Evolutionary conservation across 2,113 vertebrate species (phyloP).

Genomic region (Pygoscelis adeliae): DNA sequence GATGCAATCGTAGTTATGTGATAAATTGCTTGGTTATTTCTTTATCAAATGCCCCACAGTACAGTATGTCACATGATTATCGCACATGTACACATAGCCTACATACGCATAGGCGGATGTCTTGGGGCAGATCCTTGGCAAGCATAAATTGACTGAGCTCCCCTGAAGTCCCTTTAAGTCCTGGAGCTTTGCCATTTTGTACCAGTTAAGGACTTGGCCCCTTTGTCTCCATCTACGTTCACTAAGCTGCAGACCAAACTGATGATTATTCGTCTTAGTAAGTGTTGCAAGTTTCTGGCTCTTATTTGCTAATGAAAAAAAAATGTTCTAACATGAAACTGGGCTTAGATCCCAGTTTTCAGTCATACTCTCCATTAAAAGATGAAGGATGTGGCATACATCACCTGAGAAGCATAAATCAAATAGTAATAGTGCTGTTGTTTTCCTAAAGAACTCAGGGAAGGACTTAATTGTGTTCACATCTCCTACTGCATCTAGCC

Average conservation of each 20-base stretch:
- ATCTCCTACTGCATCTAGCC: constrained; percentile 21
- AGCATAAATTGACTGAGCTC: not conserved
- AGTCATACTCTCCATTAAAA: not conserved
- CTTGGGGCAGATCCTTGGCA: not conserved
- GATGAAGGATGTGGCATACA: constrained; percentile 41
- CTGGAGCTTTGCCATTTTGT: not conserved
- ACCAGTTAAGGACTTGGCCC: not conserved
- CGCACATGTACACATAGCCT: not conserved
- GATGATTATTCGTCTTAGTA: not conserved
- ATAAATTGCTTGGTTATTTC: constrained; percentile 26
- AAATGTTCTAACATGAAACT: constrained; percentile 48
- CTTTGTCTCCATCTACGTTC: not conserved
- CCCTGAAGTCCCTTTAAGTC: not conserved
- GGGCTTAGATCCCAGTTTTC: constrained; percentile 54
- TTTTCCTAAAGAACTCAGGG: constrained; percentile 44
- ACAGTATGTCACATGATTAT: not conserved
- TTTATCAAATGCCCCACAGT: constrained; percentile 17
- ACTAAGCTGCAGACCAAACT: not conserved
- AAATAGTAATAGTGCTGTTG: constrained; percentile 20
- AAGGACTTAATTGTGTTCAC: constrained; percentile 32
- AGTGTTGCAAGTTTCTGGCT: constrained; percentile 36
- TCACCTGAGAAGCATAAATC: constrained; percentile 56
- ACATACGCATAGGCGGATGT: fast-evolving
- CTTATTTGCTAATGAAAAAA: constrained; percentile 38
- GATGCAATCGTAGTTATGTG: not conserved